Percentiles rank a stretch among this genome's conserved stretches.
Evolutionary conservation across 2,113 vertebrate species (phyloP).

Genomic region (Chionodraco myersi): DNA sequence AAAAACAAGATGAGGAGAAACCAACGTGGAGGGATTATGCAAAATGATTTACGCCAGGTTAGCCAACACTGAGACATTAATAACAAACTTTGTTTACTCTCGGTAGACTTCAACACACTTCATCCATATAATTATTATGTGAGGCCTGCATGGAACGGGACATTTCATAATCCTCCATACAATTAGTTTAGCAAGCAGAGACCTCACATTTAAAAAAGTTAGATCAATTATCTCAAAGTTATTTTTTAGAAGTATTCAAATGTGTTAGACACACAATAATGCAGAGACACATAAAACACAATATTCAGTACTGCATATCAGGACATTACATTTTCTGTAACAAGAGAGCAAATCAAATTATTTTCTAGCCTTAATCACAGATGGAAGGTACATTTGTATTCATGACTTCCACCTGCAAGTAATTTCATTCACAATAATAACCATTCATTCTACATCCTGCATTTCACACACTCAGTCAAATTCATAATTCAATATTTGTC

Average conservation of each 20-base stretch:
- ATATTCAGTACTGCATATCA: not conserved
- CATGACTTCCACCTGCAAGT: not conserved
- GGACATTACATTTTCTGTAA: not conserved
- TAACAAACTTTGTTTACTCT: conserved; percentile 41
- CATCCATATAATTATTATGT: conserved; percentile 15
- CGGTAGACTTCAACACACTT: conserved; percentile 35
- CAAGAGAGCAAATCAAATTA: not conserved
- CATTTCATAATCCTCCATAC: conserved; percentile 13
- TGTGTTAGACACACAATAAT: not conserved
- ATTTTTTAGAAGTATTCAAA: not conserved
- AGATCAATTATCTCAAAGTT: conserved; percentile 5
- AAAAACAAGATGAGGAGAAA: conserved; percentile 15
- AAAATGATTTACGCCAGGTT: conserved; percentile 45
- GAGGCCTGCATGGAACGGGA: conserved; percentile 13
- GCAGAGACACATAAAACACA: not conserved
- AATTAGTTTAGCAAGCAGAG: conserved; percentile 26
- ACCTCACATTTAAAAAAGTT: not conserved
- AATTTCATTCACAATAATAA: not conserved
- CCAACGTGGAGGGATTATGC: conserved; percentile 39
- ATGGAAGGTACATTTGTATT: not conserved
- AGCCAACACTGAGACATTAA: conserved; percentile 23
- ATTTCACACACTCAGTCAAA: not conserved
- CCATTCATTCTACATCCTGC: not conserved
- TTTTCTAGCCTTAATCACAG: not conserved
- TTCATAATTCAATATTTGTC: not conserved